Percentiles rank a stretch among this genome's conserved stretches.
Conservation (phyloP, 2,797 vertebrate species). For the Eidolon dupreanum region DNA sequence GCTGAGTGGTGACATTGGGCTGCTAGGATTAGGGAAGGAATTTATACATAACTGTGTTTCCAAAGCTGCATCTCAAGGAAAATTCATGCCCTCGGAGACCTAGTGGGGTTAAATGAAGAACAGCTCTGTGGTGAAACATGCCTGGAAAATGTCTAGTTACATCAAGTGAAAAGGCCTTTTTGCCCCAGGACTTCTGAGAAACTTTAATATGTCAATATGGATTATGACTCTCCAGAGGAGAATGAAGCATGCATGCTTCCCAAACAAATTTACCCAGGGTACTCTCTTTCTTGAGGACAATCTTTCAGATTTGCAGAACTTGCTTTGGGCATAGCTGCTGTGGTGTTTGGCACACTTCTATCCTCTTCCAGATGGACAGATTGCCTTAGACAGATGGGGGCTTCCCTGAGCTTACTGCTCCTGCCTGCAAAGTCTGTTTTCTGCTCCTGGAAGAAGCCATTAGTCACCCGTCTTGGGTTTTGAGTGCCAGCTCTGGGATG, state of each 20-base stretch:
- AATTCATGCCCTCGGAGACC: not conserved
- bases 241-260: not conserved
- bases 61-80: not conserved
- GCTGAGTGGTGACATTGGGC: accelerated
- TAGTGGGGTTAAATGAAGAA: not conserved
- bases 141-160: not conserved
- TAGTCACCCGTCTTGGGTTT: slow-evolving; percentile 20
- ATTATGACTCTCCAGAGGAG: not conserved
- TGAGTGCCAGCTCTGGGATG: not conserved
- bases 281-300: not conserved
- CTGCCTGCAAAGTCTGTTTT: not conserved
- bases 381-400: slow-evolving; percentile 58
- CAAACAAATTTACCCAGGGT: not conserved
- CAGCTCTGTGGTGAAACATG: not conserved
- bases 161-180: not conserved
- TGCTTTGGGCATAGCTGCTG: not conserved
- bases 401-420: slow-evolving; percentile 45
- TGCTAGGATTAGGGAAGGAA: not conserved
- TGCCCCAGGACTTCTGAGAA: not conserved
- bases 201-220: accelerated
- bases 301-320: not conserved
- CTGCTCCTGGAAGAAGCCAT: slow-evolving; percentile 9
- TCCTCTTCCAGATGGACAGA: slow-evolving; percentile 57
- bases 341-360: not conserved
- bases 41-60: not conserved